Evolutionary conservation across 92 coral and sea anemone species (phyloP).

Genomic region (Zoanthus sansibaricus): DNA sequence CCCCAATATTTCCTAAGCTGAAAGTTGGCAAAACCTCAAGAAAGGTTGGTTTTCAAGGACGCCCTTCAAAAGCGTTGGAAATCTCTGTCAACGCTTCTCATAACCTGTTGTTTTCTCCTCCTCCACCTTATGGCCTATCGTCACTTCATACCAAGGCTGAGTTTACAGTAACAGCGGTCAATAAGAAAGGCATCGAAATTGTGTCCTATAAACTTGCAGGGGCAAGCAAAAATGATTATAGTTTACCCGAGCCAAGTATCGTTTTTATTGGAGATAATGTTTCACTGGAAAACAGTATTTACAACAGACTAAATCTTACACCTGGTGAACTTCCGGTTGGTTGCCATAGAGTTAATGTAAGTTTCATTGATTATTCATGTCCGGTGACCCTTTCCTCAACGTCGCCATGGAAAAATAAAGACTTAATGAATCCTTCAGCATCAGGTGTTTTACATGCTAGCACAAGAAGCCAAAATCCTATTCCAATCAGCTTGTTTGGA

Average conservation of each 20-base stretch:
- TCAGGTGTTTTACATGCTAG: conserved; percentile 60
- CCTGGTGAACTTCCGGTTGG: conserved; percentile 50
- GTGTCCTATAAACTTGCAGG: conserved; percentile 44
- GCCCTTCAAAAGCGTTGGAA: too few species aligned
- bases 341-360: conserved; percentile 36
- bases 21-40: conserved; percentile 16
- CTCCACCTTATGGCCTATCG: conserved; percentile 14
- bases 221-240: conserved; percentile 21
- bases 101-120: conserved; percentile 36
- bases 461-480: background rate
- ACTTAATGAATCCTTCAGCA: conserved; percentile 9
- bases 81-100: too few species aligned
- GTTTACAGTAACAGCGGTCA: conserved; percentile 47
- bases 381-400: conserved; percentile 48
- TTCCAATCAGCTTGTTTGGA: conserved; percentile 58
- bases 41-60: conserved; percentile 27
- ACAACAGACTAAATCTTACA: background rate
- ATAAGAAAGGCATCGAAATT: conserved; percentile 26
- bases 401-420: conserved; percentile 37
- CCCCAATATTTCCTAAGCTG: conserved; percentile 21
- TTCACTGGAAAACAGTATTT: background rate
- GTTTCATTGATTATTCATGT: background rate
- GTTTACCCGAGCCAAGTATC: conserved; percentile 40
- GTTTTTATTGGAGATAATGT: conserved; percentile 35
- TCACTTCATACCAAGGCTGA: conserved; percentile 4